phyloP scores from a whole-genome alignment of 2,797 vertebrate genomes.

The Notolepis coatsorum region DNA sequence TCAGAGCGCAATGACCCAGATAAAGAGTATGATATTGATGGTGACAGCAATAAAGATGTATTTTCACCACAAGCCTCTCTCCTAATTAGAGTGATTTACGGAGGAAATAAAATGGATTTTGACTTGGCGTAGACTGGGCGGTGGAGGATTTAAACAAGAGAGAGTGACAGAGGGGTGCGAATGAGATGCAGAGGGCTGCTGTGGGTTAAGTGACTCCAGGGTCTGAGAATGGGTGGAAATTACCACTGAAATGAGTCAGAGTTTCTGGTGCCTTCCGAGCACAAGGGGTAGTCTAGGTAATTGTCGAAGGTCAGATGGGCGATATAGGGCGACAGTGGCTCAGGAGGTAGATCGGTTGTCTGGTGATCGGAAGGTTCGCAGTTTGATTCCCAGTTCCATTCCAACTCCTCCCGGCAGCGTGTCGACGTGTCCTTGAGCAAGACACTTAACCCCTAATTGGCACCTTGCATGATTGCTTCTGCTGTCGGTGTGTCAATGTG shows the following conservation, averaged over 20 bases:
- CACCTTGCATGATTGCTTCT: no score
- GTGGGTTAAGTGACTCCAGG: slow-evolving; percentile 70
- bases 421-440: no score
- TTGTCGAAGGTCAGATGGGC: slow-evolving; percentile 57
- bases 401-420: no score
- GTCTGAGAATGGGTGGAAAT: slow-evolving; percentile 60
- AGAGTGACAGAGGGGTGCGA: slow-evolving; percentile 31
- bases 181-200: slow-evolving; percentile 37
- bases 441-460: no score
- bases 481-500: background rate
- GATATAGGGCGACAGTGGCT: no score
- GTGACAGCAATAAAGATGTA: slow-evolving; percentile 77
- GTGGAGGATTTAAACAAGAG: slow-evolving; percentile 52
- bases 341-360: no score
- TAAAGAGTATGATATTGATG: slow-evolving; percentile 73
- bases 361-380: no score
- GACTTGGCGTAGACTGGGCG: slow-evolving; percentile 65
- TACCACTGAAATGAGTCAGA: slow-evolving; percentile 66
- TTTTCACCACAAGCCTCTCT: slow-evolving; percentile 67
- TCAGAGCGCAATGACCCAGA: slow-evolving; percentile 75
- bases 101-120: slow-evolving; percentile 73
- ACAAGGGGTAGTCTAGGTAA: slow-evolving; percentile 48
- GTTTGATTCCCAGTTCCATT: no score
- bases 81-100: slow-evolving; percentile 73
- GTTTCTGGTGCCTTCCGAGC: slow-evolving; percentile 61